phyloP scores from a whole-genome alignment of 1,140 invertebrate species.

The Melanaphis sacchari region DNA sequence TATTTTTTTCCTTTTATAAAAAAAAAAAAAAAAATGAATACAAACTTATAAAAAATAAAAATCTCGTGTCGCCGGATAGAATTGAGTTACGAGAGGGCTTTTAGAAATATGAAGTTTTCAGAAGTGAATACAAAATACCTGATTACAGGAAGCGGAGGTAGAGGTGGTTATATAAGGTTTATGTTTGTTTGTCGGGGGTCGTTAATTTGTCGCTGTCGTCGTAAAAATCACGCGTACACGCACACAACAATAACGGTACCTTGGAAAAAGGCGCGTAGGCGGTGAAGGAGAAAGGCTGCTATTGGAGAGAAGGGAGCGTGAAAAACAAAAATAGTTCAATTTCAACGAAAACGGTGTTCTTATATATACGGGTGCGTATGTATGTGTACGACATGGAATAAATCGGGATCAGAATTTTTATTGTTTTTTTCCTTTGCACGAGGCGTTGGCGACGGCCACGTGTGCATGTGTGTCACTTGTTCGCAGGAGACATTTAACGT shows the following conservation, averaged over 20 bases:
- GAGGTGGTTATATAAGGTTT: conserved; percentile 13
- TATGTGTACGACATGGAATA: conserved; percentile 30
- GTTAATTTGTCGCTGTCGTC: conserved; percentile 55
- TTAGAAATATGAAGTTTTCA: conserved; percentile 31
- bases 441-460: background rate
- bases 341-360: background rate
- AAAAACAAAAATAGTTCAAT: conserved; percentile 8
- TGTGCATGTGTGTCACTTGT: background rate
- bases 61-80: background rate
- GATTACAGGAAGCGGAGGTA: conserved; percentile 3
- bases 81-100: conserved; percentile 45
- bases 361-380: background rate
- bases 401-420: conserved; percentile 57
- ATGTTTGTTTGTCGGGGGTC: conserved; percentile 25
- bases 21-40: background rate
- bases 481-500: conserved; percentile 32
- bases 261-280: background rate
- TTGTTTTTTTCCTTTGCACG: conserved; percentile 44
- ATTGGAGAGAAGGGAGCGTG: background rate
- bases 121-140: conserved; percentile 57
- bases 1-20: conserved; percentile 5
- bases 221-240: conserved; percentile 22
- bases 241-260: background rate
- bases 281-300: background rate
- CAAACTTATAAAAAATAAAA: conserved; percentile 19